phyloP scores from a whole-genome alignment of 1,140 invertebrate species.

The Zaprionus inermis region DNA sequence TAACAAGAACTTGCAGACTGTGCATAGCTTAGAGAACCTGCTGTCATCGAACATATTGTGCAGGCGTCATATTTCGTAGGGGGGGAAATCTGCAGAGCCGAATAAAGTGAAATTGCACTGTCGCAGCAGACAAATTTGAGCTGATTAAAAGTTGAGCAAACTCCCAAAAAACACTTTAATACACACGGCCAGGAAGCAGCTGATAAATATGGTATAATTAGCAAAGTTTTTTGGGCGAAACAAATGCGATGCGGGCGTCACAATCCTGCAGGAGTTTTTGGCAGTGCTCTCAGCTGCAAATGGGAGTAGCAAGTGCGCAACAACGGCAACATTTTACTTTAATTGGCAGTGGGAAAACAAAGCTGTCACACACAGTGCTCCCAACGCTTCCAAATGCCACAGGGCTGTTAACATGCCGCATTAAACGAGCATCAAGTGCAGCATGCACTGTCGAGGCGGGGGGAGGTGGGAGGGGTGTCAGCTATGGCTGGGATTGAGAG shows the following conservation, averaged over 20 bases:
- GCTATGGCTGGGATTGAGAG: background rate
- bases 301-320: slow-evolving; percentile 21
- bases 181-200: background rate
- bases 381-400: slow-evolving; percentile 46
- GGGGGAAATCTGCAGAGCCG: too few relatives aligned
- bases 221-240: slow-evolving; percentile 28
- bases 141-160: slow-evolving; percentile 40
- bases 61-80: slow-evolving; percentile 41
- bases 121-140: slow-evolving; percentile 37
- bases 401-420: slow-evolving; percentile 61
- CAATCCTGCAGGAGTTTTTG: background rate
- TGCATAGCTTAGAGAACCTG: slow-evolving; percentile 9
- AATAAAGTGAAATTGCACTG: slow-evolving; percentile 19
- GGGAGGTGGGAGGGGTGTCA: too few relatives aligned
- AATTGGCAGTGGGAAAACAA: slow-evolving; percentile 34
- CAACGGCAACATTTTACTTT: slow-evolving; percentile 34
- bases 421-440: slow-evolving; percentile 72
- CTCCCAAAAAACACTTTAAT: slow-evolving; percentile 23
- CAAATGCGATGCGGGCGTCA: slow-evolving; percentile 17
- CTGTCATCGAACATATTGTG: slow-evolving; percentile 54
- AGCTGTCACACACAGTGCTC: slow-evolving; percentile 12
- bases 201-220: slow-evolving; percentile 36
- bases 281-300: slow-evolving; percentile 1
- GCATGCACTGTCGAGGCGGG: background rate
- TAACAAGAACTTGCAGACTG: slow-evolving; percentile 1